phyloP scores from a whole-genome alignment of 1,140 invertebrate species.

The Trachymyrmex septentrionalis region DNA sequence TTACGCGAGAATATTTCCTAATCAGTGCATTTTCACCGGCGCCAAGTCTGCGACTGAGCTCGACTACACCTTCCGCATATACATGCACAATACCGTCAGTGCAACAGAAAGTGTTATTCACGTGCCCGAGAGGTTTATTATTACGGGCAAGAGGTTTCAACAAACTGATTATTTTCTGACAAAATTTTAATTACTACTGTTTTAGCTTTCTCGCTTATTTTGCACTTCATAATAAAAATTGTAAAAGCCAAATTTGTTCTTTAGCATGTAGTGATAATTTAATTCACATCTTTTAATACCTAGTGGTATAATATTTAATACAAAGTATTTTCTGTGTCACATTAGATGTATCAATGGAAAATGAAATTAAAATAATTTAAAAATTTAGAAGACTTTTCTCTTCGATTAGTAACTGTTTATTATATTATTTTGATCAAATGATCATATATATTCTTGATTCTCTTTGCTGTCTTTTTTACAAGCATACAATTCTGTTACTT shows the following conservation, averaged over 20 bases:
- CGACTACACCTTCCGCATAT: slow-evolving; percentile 37
- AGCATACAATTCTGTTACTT: background rate
- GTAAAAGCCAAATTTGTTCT: background rate
- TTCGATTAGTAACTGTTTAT: background rate
- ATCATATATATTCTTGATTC: background rate
- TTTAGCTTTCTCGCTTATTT: background rate
- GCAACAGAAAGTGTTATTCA: slow-evolving; percentile 47
- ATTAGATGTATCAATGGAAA: background rate
- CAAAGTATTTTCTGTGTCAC: background rate
- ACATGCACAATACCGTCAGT: background rate
- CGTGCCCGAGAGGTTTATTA: slow-evolving; percentile 19
- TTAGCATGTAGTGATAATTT: background rate
- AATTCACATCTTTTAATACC: background rate
- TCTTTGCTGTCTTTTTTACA: background rate
- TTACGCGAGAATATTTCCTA: slow-evolving; percentile 82
- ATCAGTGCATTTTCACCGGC: slow-evolving; percentile 79
- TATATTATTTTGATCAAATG: background rate
- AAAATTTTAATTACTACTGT: background rate
- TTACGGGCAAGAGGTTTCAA: slow-evolving; percentile 6
- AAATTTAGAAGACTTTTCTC: background rate
- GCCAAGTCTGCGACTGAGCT: slow-evolving; percentile 59
- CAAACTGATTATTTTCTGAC: background rate
- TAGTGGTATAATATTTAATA: no score
- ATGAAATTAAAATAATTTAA: slow-evolving; percentile 5
- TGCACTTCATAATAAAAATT: background rate